Base-by-base conservation (phyloP, 2,113 vertebrate species). In the Xiphias gladius region DNA sequence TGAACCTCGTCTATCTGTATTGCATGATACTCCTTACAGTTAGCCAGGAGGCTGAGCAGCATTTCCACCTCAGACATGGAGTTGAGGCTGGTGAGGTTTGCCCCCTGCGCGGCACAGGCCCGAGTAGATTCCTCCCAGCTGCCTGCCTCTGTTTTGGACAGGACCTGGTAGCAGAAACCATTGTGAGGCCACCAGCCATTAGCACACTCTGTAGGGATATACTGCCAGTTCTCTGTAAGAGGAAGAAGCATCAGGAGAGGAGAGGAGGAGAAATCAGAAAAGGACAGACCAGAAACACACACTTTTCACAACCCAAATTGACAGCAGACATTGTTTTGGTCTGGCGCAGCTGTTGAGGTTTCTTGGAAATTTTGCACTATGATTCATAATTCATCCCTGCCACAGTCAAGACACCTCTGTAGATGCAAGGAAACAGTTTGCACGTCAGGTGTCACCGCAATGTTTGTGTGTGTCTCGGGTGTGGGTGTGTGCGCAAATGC, bases 21-120 rank as follows among this genome's bases (percentile, higher is more conserved):
- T 43, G 57, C 61, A 48, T 22, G 50, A 10, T 50, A 16, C 57
- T 76, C 26, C 97, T 96, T 80, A 99, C 98, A 95, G 57, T 93
- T 93, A 86, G 89, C 73, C 73, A 98, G 91, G 32, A 97, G 89
- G 20, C 79, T 88, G 66, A 96, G 70, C 62, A 99, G 91, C 64
- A 97, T 92, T 82, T 98, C 97, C 86, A 95, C 91, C 55, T 99
- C 96, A 78, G 97, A 95, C 82, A 97, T 84, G 0, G 97, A 97
- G 62, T 84, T 93, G 65, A 98, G 65, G 80, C 96, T 96, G 87
- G 94, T 91, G 70, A 99, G 94, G 32, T 94, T 76, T 5, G 96
- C 96, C 1, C 89, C 90, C 30, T 91, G 84, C 75, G 92, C 88
- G 30, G 80, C 87, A 88, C 98, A 99, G 3, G 95, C 94, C 30